Percentiles rank a stretch among this genome's conserved stretches.
Evolutionary conservation across 2,797 vertebrate genomes (phyloP).

Genomic region (Apogon talboti): DNA sequence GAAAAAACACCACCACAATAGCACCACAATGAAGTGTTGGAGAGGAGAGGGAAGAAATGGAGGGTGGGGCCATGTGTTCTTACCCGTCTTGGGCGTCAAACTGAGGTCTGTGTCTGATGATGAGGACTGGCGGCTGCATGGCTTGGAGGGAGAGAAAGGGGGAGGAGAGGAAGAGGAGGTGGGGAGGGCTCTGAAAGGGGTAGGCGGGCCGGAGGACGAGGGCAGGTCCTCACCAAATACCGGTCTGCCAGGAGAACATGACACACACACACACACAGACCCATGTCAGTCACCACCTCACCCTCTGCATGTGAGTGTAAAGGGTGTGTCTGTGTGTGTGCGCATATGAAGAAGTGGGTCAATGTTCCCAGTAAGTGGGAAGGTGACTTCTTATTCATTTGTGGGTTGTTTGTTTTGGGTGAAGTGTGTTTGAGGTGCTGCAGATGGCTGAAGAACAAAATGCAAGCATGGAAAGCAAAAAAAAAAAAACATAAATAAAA

Average conservation of each 20-base stretch:
- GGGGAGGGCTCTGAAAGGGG: conserved; percentile 99
- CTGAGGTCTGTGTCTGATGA: conserved; percentile 80
- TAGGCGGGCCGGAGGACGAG: conserved; percentile 97
- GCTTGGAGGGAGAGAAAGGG: conserved; percentile 86
- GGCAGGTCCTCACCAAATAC: conserved; percentile 98
- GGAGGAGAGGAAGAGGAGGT: conserved; percentile 89
- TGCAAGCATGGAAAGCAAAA: conserved; percentile 74
- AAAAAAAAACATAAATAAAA: conserved; percentile 52
- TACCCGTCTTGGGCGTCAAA: conserved; percentile 83
- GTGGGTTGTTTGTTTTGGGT: conserved; percentile 46
- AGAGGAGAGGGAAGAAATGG: conserved; percentile 43
- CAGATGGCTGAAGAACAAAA: conserved; percentile 63
- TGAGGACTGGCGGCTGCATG: conserved; percentile 89
- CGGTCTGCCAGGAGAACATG: conserved; percentile 96
- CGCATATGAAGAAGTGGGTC: conserved; percentile 25
- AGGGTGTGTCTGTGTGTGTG: conserved; percentile 25
- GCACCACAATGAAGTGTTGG: conserved; percentile 68
- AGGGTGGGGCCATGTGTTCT: conserved; percentile 57
- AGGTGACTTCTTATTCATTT: conserved; percentile 39
- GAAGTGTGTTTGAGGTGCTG: conserved; percentile 71
- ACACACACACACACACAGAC: conserved; percentile 62
- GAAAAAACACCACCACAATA: conserved; percentile 58
- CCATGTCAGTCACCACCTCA: conserved; percentile 68
- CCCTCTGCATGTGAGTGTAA: conserved; percentile 30
- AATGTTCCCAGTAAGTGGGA: conserved; percentile 30